Evolutionary conservation across 2,888 invertebrate genomes (phyloP), one percentile per base, ranked within the genome.

Genomic region (Orthonevra nobilis): DNA sequence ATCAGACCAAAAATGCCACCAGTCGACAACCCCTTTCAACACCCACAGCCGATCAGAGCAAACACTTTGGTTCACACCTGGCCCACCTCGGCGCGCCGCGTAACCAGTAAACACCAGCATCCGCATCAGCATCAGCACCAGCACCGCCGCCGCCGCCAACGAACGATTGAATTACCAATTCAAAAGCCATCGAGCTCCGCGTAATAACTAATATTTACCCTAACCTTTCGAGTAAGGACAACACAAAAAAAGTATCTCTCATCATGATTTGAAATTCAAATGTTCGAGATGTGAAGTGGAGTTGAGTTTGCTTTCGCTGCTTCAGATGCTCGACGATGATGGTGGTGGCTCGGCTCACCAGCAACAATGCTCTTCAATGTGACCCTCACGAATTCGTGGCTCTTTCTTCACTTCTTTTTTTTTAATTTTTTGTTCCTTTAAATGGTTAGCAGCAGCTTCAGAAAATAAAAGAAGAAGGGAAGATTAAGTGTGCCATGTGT

Each of bases 221-320:
- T 30, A 74, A 54, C 60, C 50, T 60, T 52, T 66, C 32, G 58
- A 40, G 30, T 58, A 42, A 60, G 58, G 58, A 58, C 46, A 26
- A 42, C 40, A 6, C 10, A 15, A 23, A 14, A 58, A 48, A 48
- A 32, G n/a, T 46, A 30, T 58, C 46, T 38, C 38, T 48, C 38
- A 63, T 64, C 54, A 34, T 64, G 50, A 74, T 74, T 74, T 74
- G 74, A 74, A 68, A 30, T 74, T 74, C 74, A 74, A 61, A 74
- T 74, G 19, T 60, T 60, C 60, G 40, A 60, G 19, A 61, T 66
- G 66, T 52, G 52, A 66, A 63, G 60, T 54, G 58, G 48, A 68
- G 12, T 36, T 17, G 30, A 30, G 56, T 46, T 56, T n/a, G 66
- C 36, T 46, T 34, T 56, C 14, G 32, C 32, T 32, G 52, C 48